These are phyloP conservation scores for Drosophila nigromelanica DNA, from an alignment of 1,140 invertebrate species.

Conservation along the genomic window DNA sequence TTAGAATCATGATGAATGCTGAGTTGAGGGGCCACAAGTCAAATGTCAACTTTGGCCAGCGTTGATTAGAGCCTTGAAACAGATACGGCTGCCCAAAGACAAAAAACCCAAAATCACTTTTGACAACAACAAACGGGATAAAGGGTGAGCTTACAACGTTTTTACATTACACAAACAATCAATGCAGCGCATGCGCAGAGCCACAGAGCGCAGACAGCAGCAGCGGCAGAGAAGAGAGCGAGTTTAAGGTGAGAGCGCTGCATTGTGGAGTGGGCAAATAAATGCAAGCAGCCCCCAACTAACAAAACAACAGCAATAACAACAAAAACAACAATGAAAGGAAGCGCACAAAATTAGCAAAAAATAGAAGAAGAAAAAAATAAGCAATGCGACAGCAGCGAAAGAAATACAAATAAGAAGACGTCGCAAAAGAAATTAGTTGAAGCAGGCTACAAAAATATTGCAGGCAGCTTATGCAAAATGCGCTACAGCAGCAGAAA, in stretches of 20 bases:
- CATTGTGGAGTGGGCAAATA: slow-evolving; percentile 16
- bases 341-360: slow-evolving; percentile 51
- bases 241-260: slow-evolving; percentile 17
- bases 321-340: slow-evolving; percentile 21
- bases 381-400: slow-evolving; percentile 53
- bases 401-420: slow-evolving; percentile 25
- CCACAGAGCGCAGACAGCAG: slow-evolving; percentile 19
- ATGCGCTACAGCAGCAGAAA: slow-evolving; percentile 49
- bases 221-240: slow-evolving; percentile 14
- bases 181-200: slow-evolving; percentile 68
- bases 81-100: slow-evolving; percentile 29
- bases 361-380: slow-evolving; percentile 36
- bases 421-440: slow-evolving; percentile 25
- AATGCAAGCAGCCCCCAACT: slow-evolving; percentile 74
- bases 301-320: slow-evolving; percentile 47
- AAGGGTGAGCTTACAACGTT: slow-evolving; percentile 59
- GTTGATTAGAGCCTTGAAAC: slow-evolving; percentile 61
- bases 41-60: slow-evolving; percentile 36
- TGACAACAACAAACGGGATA: slow-evolving; percentile 31
- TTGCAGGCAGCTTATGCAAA: slow-evolving; percentile 63
- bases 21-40: slow-evolving; percentile 35
- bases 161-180: slow-evolving; percentile 76
- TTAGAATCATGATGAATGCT: slow-evolving; percentile 42
- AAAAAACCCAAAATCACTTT: slow-evolving; percentile 28
- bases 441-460: slow-evolving; percentile 16